Percentiles rank a stretch among this genome's conserved stretches.
These are phyloP conservation scores for Meriones psammophilus DNA, from an alignment of 2,797 vertebrate genomes.

Conservation along the genomic window DNA sequence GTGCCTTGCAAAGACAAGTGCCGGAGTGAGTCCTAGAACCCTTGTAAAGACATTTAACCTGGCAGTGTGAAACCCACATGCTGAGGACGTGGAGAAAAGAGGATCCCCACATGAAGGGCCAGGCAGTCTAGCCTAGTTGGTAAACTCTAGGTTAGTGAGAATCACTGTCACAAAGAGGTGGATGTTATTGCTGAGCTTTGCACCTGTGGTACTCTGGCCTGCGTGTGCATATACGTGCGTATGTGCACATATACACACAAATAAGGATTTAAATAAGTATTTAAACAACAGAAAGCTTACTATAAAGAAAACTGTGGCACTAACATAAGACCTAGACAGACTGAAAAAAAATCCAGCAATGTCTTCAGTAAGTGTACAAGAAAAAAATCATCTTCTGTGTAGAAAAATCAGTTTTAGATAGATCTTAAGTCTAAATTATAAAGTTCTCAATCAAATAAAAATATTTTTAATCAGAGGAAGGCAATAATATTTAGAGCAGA, in stretches of 20 bases:
- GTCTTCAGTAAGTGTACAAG: not conserved
- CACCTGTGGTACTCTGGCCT: not conserved
- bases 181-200: not conserved
- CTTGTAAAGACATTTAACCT: not conserved
- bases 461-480: not conserved
- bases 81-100: not conserved
- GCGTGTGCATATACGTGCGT: no score
- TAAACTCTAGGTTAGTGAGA: not conserved
- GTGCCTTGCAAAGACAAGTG: not conserved
- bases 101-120: not conserved
- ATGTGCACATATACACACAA: not conserved
- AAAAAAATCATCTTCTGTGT: not conserved
- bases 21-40: not conserved
- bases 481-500: slow-evolving; percentile 29
- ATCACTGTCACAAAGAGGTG: not conserved
- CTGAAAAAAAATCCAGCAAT: slow-evolving; percentile 53
- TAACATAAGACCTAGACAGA: slow-evolving; percentile 20
- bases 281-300: slow-evolving; percentile 24
- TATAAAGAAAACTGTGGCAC: slow-evolving; percentile 3
- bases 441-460: not conserved
- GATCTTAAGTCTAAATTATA: slow-evolving; percentile 20
- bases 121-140: not conserved
- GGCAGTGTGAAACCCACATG: not conserved
- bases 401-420: slow-evolving; percentile 42
- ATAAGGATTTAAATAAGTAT: slow-evolving; percentile 28